Evolutionary conservation across 2,888 invertebrate species (phyloP).

Genomic region (Apamea monoglypha): DNA sequence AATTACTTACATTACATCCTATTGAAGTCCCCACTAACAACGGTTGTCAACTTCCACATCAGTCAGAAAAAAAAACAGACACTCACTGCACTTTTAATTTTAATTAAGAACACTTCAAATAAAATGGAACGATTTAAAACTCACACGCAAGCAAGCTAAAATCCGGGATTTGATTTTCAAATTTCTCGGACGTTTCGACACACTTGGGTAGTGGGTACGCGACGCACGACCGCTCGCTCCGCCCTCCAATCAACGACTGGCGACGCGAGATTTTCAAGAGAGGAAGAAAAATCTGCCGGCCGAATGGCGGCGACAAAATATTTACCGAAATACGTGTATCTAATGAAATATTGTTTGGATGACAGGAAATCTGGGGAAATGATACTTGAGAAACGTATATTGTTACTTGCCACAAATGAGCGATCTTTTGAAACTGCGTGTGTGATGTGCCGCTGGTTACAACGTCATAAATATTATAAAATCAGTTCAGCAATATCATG

Average conservation of each 20-base stretch:
- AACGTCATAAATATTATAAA: conserved; percentile 19
- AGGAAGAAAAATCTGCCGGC: conserved; percentile 57
- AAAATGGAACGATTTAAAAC: conserved; percentile 17
- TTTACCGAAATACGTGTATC: conserved; percentile 60
- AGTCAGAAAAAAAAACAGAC: conserved; percentile 47
- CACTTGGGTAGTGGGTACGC: conserved; percentile 38
- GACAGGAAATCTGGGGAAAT: conserved; percentile 52
- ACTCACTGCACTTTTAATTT: conserved; percentile 53
- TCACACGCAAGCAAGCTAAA: conserved; percentile 34
- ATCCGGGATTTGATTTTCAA: conserved; percentile 31
- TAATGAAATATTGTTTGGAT: conserved; percentile 72
- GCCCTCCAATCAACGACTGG: conserved; percentile 56
- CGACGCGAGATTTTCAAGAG: conserved; percentile 52
- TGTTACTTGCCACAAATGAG: conserved; percentile 26
- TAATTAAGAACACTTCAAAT: conserved; percentile 44
- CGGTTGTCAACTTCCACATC: conserved; percentile 38
- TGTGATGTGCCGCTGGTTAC: conserved; percentile 13
- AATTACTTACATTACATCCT: conserved; percentile 66
- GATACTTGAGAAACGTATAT: conserved; percentile 43
- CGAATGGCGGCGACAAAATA: conserved; percentile 56
- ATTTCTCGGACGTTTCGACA: conserved; percentile 47
- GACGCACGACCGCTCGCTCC: conserved; percentile 55
- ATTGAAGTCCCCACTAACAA: conserved; percentile 31
- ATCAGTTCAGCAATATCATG: conserved; percentile 6
- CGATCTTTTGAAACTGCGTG: neutral